Evolutionary conservation across 2,113 vertebrate genomes (phyloP).

Genomic region (Datnioides undecimradiatus): DNA sequence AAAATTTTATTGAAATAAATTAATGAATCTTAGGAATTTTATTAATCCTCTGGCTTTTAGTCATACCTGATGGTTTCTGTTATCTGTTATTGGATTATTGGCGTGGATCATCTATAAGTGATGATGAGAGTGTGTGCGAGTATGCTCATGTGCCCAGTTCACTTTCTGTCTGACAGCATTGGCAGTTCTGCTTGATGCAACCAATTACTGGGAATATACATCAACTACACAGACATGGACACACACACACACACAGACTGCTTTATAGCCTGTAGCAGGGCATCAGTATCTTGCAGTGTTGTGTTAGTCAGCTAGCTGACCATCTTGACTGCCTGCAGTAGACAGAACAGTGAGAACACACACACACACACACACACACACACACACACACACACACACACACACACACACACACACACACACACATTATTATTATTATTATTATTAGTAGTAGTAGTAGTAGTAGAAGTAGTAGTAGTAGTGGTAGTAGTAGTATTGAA

Average conservation of each 20-base stretch:
- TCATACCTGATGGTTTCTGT: constrained; percentile 29
- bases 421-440: no score
- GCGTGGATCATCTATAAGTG: constrained; percentile 1
- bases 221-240: constrained; percentile 22
- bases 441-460: no score
- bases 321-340: constrained; percentile 28
- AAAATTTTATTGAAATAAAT: constrained; percentile 52
- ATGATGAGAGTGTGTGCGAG: background rate
- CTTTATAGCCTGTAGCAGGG: background rate
- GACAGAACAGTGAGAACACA: constrained; percentile 29
- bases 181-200: constrained; percentile 9
- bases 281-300: constrained; percentile 6
- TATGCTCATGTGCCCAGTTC: no score
- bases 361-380: background rate
- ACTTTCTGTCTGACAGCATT: constrained; percentile 41
- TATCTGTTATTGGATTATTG: constrained; percentile 27
- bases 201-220: constrained; percentile 52
- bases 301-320: constrained; percentile 37
- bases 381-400: no score
- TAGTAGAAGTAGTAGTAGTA: no score
- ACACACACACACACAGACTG: background rate
- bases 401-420: no score
- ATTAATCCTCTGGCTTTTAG: constrained; percentile 44
- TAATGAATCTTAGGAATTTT: constrained; percentile 28
- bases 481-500: no score